phyloP scores from a whole-genome alignment of 2,888 invertebrate species.

The Latheticus oryzae region DNA sequence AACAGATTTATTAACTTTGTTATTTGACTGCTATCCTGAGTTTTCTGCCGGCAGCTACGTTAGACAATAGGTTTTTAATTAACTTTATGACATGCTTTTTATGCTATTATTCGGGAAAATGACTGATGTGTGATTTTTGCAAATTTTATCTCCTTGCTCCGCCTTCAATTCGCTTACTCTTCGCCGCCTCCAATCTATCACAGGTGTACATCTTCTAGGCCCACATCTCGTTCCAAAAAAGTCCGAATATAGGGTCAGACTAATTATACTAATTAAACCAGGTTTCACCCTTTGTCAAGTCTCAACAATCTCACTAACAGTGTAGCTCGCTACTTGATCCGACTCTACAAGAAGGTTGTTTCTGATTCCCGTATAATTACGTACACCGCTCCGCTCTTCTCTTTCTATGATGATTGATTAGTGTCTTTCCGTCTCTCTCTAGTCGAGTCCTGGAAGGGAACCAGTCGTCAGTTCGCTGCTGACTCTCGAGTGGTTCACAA shows the following conservation, averaged over 20 bases:
- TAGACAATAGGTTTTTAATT: too few species aligned
- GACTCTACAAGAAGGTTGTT: constrained; percentile 63
- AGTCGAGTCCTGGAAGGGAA: constrained; percentile 59
- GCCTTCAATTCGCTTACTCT: too few species aligned
- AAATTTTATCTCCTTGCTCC: too few species aligned
- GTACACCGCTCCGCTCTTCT: constrained; percentile 52
- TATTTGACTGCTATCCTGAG: too few species aligned
- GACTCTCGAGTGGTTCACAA: constrained; percentile 61
- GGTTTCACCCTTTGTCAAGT: constrained; percentile 60
- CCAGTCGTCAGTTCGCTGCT: constrained; percentile 63
- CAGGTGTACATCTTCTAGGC: constrained; percentile 16
- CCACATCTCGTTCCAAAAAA: constrained; percentile 11
- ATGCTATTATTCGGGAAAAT: too few species aligned
- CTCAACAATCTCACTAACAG: constrained; percentile 62
- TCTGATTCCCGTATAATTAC: constrained; percentile 65
- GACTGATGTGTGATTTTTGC: too few species aligned
- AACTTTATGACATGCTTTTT: too few species aligned
- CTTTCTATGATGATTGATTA: constrained; percentile 51
- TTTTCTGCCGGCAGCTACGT: too few species aligned
- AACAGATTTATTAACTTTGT: too few species aligned
- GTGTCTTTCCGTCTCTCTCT: constrained; percentile 55
- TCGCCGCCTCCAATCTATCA: constrained; percentile 14
- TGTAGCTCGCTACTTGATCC: constrained; percentile 64
- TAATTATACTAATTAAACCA: constrained; percentile 64
- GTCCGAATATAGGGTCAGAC: constrained; percentile 51